phyloP scores from a whole-genome alignment of 2,113 vertebrate species.

The Anhinga anhinga region DNA sequence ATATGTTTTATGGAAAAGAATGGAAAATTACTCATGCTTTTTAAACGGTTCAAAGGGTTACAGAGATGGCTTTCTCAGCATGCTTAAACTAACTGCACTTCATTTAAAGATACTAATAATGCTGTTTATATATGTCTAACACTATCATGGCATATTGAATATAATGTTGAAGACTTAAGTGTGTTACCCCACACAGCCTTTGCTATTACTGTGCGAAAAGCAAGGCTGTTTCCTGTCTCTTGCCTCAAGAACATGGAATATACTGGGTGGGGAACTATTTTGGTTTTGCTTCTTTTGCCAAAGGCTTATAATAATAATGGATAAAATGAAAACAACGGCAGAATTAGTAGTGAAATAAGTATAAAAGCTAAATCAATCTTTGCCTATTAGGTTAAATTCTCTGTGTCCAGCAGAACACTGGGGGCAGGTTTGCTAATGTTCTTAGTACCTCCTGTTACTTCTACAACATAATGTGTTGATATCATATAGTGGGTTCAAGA shows the following conservation, averaged over 20 bases:
- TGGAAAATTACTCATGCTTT: conserved; percentile 16
- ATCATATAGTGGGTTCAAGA: background rate
- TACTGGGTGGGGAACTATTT: background rate
- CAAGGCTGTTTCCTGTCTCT: background rate
- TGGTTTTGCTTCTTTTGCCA: background rate
- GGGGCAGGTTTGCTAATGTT: background rate
- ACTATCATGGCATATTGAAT: background rate
- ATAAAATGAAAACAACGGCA: background rate
- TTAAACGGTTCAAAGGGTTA: background rate
- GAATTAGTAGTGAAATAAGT: background rate
- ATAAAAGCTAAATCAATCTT: background rate
- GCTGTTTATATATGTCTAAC: background rate
- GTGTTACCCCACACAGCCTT: background rate
- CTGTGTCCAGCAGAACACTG: background rate
- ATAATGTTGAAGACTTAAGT: background rate
- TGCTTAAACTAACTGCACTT: background rate
- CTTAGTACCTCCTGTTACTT: background rate
- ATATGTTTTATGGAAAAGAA: background rate
- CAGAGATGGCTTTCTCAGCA: background rate
- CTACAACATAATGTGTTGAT: background rate
- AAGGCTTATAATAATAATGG: background rate
- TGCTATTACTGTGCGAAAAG: background rate
- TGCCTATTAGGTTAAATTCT: background rate
- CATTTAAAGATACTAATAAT: background rate
- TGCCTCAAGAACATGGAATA: background rate